phyloP scores from a whole-genome alignment of 1,140 invertebrate species.

The Temnothorax curvispinosus region DNA sequence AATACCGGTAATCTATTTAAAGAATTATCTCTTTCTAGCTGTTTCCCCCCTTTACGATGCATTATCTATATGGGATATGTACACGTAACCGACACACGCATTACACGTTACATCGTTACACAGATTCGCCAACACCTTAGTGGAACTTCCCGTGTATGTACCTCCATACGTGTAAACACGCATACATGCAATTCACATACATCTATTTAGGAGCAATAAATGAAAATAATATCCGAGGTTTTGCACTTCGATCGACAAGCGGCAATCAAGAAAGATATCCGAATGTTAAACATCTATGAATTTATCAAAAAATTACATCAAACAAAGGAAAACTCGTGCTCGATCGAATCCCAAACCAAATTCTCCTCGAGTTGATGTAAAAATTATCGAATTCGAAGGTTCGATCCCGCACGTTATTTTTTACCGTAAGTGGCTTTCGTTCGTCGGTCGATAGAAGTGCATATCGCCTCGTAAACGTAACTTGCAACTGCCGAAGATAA shows the following conservation, averaged over 20 bases:
- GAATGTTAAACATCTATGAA: neutral
- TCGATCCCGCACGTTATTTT: neutral
- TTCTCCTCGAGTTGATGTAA: neutral
- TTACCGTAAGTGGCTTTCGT: neutral
- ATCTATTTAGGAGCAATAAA: slow-evolving; percentile 55
- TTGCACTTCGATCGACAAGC: slow-evolving; percentile 10
- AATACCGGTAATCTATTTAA: slow-evolving; percentile 48
- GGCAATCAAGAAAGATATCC: neutral
- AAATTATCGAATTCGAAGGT: neutral
- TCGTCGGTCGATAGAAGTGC: neutral
- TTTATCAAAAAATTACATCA: neutral
- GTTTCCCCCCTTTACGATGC: slow-evolving; percentile 44
- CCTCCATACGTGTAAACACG: neutral
- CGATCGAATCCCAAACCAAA: slow-evolving; percentile 1
- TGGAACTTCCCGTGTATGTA: slow-evolving; percentile 26
- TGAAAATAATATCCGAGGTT: slow-evolving; percentile 32
- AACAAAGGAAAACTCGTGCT: neutral
- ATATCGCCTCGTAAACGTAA: slow-evolving; percentile 11
- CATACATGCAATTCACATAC: neutral
- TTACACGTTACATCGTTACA: slow-evolving; percentile 36
- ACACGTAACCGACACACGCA: slow-evolving; percentile 20
- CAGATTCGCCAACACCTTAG: neutral
- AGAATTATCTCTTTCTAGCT: slow-evolving; percentile 56
- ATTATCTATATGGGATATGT: slow-evolving; percentile 52
- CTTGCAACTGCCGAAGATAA: slow-evolving; percentile 74